Conservation (phyloP, 2,797 vertebrate species). For the Sebastolobus alascanus region DNA sequence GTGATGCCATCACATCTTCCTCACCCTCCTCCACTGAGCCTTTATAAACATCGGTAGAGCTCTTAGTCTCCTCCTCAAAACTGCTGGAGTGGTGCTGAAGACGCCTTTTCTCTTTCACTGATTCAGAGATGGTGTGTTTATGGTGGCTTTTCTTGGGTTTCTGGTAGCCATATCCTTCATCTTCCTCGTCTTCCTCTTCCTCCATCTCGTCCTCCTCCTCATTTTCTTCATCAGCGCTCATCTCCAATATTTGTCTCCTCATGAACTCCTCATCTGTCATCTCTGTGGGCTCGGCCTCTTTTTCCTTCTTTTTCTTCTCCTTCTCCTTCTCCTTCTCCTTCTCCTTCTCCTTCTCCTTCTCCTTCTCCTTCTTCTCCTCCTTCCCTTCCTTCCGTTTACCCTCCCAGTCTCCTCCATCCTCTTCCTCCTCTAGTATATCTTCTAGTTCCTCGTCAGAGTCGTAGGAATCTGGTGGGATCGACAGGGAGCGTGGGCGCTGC, state of each 20-base stretch:
- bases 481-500: constrained; percentile 92
- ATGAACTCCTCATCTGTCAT: constrained; percentile 97
- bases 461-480: constrained; percentile 94
- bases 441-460: constrained; percentile 97
- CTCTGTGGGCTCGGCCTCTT: constrained; percentile 85
- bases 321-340: constrained; percentile 90
- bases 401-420: constrained; percentile 91
- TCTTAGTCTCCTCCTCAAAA: constrained; percentile 92
- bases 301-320: constrained; percentile 66
- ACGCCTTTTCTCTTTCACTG: constrained; percentile 91
- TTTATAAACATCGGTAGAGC: constrained; percentile 85
- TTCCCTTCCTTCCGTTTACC: constrained; percentile 88
- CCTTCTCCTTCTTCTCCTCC: constrained; percentile 89
- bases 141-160: constrained; percentile 88
- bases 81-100: constrained; percentile 91
- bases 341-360: constrained; percentile 83
- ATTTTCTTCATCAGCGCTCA: constrained; percentile 97
- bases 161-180: constrained; percentile 87
- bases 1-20: constrained; percentile 90
- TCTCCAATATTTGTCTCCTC: constrained; percentile 97
- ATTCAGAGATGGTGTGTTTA: constrained; percentile 87
- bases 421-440: constrained; percentile 95
- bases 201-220: constrained; percentile 83
- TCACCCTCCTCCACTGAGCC: constrained; percentile 85
- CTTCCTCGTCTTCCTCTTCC: constrained; percentile 85